Evolutionary conservation across 1,140 invertebrate genomes (phyloP), one percentile per base, ranked within the genome.

Genomic region (Heterodera schachtii): DNA sequence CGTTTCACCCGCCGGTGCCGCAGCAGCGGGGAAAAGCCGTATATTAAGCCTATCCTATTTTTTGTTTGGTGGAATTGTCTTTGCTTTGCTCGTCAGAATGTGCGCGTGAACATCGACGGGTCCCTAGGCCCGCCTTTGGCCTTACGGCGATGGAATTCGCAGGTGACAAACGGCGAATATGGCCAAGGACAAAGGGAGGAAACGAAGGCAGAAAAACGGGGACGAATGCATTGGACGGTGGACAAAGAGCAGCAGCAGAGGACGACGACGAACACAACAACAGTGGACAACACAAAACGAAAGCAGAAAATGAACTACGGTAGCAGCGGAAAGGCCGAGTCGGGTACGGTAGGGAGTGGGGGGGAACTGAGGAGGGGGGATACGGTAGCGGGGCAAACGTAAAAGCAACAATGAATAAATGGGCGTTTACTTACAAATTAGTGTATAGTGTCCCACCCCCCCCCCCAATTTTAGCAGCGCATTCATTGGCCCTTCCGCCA

Each of bases 1-100:
- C 77, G 11, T 11, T 78, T 41, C 77, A 78, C 69, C 77, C 77
- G 47, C 77, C 77, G 19, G 69, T 71, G 69, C 69, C 69, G 9
- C 31, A 11, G 19, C 31, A 43, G 21, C 77, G 11, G 66, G 43
- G 6, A 44, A 78, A 9, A 7, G 13, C 47, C 3, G 64, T 52
- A 78, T 41, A n/a, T 4, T 67, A 16, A n/a, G 77, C 31, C 31
- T 31, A 31, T 31, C 31, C 31, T 31, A 78, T 31, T 13, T 21
- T 21, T 69, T 11, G 3, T 31, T 44, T 13, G 47, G 0, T n/a
- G 31, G 31, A 31, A 31, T 31, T 31, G 31, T 31, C 31, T 1
- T 31, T 31, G 31, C 3, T 43, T 46, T 73, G 13, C 31, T 69
- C 41, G n/a, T 57, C 64, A 79, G 19, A 69, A 79, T 19, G 41